Evolutionary conservation across 2,113 vertebrate genomes (phyloP), one percentile per base, ranked within the genome.

Genomic region (Clarias magur): DNA sequence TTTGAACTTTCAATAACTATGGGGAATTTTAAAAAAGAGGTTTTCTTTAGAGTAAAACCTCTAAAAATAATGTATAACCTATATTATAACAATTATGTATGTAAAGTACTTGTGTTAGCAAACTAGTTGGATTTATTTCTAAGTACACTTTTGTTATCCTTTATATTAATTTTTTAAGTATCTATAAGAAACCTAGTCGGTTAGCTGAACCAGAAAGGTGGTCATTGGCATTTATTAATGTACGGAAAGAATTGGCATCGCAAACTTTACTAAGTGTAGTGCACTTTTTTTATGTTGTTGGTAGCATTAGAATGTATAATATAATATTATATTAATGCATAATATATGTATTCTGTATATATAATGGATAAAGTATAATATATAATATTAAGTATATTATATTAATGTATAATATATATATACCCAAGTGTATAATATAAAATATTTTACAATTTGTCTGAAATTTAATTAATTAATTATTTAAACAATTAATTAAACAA

Each of bases 1-100:
- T 85, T 79, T 54, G 19, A 62, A 10, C 25, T 63, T 83, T 86
- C 86, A 88, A 80, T 86, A 88, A 86, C 72, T 78, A 48, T 73
- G 82, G 87, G 83, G 25, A 38, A 38, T 38, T 38, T 38, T 38
- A 38, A 38, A 38, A 38, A 38, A 38, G 3, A 38, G 56, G 75
- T 48, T 88, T 90, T 87, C n/a, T 11, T 57, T 19, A 10, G 27
- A 25, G 1, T 25, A 25, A 63, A 59, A 59, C 16, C 57, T 59
- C 15, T 59, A 59, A 17, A 17, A 17, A 17, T 59, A 59, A 59
- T 59, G 17, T 16, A 63, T 63, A 11, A 9, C 25, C 62, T n/a
- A n/a, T 63, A n/a, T 62, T 25, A 62, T 62, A 48, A 25, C 23
- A 63, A 68, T 68, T 68, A 68, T 68, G 25, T 15, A 12, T 68